Conservation (phyloP, 2,888 invertebrate genomes). For the Cheilosia vulpina region DNA sequence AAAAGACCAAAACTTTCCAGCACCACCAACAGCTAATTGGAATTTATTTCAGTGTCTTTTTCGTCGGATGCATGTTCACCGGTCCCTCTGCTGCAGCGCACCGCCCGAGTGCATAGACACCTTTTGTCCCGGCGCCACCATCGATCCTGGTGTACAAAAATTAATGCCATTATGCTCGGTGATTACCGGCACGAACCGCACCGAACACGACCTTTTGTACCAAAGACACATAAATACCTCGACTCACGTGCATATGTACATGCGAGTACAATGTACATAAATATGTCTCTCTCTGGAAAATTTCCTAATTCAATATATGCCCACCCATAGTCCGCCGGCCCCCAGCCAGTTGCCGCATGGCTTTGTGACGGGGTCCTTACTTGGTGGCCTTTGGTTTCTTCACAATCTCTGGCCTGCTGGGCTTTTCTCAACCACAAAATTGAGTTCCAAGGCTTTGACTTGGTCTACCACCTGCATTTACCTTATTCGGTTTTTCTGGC, state of each 20-base stretch:
- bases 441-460: constrained; percentile 67
- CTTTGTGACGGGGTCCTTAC: constrained; percentile 15
- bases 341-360: background rate
- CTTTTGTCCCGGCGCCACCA: constrained; percentile 53
- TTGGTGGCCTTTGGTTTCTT: constrained; percentile 57
- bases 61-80: constrained; percentile 38
- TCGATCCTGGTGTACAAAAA: constrained; percentile 67
- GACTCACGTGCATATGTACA: background rate
- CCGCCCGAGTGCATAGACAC: background rate
- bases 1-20: constrained; percentile 51
- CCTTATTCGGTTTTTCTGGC: constrained; percentile 61
- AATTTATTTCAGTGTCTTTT: constrained; percentile 59
- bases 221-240: constrained; percentile 59
- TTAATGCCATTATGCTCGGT: constrained; percentile 68
- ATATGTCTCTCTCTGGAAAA: constrained; percentile 15
- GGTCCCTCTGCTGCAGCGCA: constrained; percentile 10
- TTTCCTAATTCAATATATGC: constrained; percentile 60
- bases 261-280: constrained; percentile 1
- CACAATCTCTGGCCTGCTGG: constrained; percentile 55
- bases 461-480: constrained; percentile 69
- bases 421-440: constrained; percentile 65
- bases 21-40: constrained; percentile 39
- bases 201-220: constrained; percentile 69
- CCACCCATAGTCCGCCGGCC: background rate
- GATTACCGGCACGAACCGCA: constrained; percentile 71